These are phyloP conservation scores for Percopsis omiscomaycus DNA, from an alignment of 2,797 vertebrate species.

Conservation along the genomic window DNA sequence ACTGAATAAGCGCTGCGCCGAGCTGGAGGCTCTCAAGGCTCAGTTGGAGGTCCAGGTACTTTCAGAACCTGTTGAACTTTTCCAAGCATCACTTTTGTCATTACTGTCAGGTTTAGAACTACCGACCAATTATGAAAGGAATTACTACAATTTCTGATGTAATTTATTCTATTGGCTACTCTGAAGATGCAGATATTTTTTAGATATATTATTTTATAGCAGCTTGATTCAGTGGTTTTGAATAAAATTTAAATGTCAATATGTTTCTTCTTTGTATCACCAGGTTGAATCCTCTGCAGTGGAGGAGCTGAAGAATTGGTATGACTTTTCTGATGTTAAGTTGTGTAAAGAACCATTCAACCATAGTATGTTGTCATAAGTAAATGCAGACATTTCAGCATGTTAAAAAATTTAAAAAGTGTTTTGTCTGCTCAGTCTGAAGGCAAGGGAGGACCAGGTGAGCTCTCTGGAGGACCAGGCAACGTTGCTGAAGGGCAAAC, in stretches of 20 bases:
- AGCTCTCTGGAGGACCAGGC: conserved; percentile 75
- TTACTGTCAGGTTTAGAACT: too few relatives aligned
- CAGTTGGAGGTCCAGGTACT: conserved; percentile 56
- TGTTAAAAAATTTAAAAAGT: background rate
- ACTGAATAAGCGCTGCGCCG: conserved; percentile 74
- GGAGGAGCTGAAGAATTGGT: conserved; percentile 77
- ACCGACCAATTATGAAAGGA: too few relatives aligned
- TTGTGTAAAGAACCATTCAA: background rate
- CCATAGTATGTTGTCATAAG: background rate
- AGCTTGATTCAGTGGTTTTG: too few relatives aligned
- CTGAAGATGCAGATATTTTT: too few relatives aligned
- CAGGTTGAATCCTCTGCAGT: conserved; percentile 66
- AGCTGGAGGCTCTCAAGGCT: conserved; percentile 72
- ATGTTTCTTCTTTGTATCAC: conserved; percentile 49
- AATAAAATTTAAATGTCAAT: background rate
- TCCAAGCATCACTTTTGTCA: too few relatives aligned
- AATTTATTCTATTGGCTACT: too few relatives aligned
- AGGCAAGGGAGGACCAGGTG: conserved; percentile 75
- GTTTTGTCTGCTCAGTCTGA: conserved; percentile 67
- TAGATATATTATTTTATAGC: too few relatives aligned
- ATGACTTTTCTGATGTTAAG: conserved; percentile 10
- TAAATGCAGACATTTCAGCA: background rate
- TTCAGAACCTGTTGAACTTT: too few relatives aligned
- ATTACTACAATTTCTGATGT: too few relatives aligned
- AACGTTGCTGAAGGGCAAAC: conserved; percentile 62